Evolutionary conservation across 2,113 vertebrate genomes (phyloP).

Genomic region (Okapia johnstoni): DNA sequence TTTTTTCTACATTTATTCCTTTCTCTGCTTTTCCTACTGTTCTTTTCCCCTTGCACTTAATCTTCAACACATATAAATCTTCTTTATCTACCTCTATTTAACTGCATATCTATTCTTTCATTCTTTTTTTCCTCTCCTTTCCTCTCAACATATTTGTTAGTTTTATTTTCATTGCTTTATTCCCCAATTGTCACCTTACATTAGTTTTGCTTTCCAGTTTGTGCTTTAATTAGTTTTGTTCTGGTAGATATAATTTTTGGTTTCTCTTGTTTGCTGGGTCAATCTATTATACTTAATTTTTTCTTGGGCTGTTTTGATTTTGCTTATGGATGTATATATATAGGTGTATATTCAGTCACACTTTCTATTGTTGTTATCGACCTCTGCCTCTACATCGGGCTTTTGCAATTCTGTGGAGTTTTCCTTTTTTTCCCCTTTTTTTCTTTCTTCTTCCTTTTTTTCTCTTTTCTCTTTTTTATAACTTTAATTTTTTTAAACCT

Average conservation of each 20-base stretch:
- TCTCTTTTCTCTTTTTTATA: too few relatives aligned
- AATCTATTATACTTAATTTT: too few relatives aligned
- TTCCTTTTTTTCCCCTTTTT: too few relatives aligned
- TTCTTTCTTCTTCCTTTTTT: too few relatives aligned
- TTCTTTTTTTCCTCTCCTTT: not conserved
- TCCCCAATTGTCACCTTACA: not conserved
- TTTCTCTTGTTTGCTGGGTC: not conserved
- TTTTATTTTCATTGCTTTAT: not conserved
- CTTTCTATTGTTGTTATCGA: too few relatives aligned
- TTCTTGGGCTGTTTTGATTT: too few relatives aligned
- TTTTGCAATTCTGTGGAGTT: too few relatives aligned
- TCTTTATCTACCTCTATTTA: not conserved
- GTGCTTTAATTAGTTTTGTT: not conserved
- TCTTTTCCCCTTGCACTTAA: not conserved
- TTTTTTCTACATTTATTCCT: not conserved
- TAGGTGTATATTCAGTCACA: too few relatives aligned
- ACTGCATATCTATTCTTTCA: not conserved
- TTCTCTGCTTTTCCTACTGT: not conserved
- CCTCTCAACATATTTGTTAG: not conserved
- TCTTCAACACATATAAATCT: not conserved
- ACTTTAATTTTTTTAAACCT: too few relatives aligned
- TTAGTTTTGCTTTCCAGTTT: not conserved
- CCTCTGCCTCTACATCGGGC: too few relatives aligned
- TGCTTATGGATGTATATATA: too few relatives aligned
- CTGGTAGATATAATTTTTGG: not conserved